Conservation (phyloP, 2,888 invertebrate genomes). For the Orgyia antiqua region DNA sequence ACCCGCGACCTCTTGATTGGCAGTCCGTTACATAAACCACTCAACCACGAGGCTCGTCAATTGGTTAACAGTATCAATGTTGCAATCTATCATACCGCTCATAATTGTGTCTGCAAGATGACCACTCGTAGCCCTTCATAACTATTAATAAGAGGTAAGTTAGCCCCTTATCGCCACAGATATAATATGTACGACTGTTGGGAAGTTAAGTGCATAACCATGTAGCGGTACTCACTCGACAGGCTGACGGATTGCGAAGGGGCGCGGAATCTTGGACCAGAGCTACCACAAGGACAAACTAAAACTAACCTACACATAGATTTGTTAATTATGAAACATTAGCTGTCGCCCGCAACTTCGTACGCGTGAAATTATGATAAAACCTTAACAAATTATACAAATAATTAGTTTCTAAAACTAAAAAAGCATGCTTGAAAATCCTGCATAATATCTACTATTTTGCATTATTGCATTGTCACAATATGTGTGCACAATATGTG, state of each 20-base stretch:
- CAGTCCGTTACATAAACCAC: no score
- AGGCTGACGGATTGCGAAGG: slow-evolving; percentile 65
- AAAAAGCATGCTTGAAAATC: no score
- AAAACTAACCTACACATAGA: slow-evolving; percentile 17
- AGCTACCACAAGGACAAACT: slow-evolving; percentile 29
- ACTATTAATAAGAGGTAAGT: slow-evolving; percentile 60
- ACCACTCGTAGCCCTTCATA: slow-evolving; percentile 51
- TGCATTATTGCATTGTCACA: no score
- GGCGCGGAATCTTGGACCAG: slow-evolving; percentile 43
- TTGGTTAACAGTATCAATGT: no score
- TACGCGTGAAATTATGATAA: no score
- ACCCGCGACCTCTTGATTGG: no score
- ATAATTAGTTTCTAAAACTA: no score
- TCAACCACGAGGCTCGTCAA: no score
- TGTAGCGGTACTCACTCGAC: slow-evolving; percentile 54
- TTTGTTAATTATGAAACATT: slow-evolving; percentile 11
- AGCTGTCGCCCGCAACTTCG: no score
- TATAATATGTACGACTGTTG: slow-evolving; percentile 59
- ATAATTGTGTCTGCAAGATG: slow-evolving; percentile 50
- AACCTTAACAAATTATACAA: no score
- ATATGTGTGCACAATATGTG: no score
- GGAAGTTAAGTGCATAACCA: slow-evolving; percentile 67
- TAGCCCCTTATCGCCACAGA: slow-evolving; percentile 56
- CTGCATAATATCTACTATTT: no score
- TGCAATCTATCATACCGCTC: slow-evolving; percentile 34